Evolutionary conservation across 2,113 vertebrate genomes (phyloP).

Genomic region (Oryzias woworae): DNA sequence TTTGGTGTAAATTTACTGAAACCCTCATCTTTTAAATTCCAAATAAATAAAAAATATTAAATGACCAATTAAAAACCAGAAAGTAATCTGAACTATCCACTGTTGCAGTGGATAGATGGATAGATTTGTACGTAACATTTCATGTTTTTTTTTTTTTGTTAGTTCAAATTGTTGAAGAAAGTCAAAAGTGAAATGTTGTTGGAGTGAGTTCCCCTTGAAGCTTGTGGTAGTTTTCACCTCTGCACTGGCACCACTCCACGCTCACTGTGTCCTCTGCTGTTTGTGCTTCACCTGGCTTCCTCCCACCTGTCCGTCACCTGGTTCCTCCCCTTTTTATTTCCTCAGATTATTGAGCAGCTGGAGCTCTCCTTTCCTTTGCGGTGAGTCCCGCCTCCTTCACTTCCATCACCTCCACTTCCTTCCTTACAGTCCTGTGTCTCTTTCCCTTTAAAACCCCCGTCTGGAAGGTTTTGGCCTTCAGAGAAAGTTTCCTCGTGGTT

Average conservation of each 20-base stretch:
- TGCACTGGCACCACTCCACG: constrained; percentile 17
- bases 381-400: constrained; percentile 71
- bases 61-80: too few relatives aligned
- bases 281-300: constrained; percentile 44
- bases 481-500: constrained; percentile 8
- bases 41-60: too few relatives aligned
- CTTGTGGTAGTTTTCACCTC: constrained; percentile 5
- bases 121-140: too few relatives aligned
- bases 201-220: constrained; percentile 11
- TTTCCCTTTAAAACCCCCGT: not conserved
- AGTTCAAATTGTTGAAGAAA: too few relatives aligned
- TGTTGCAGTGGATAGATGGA: too few relatives aligned
- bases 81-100: too few relatives aligned
- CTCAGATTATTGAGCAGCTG: constrained; percentile 86
- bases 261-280: constrained; percentile 44
- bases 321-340: constrained; percentile 39
- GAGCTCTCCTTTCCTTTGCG: constrained; percentile 85
- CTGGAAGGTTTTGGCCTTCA: constrained; percentile 7
- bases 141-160: too few relatives aligned
- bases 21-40: too few relatives aligned
- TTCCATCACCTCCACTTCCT: constrained; percentile 30
- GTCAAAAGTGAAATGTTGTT: not conserved
- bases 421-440: constrained; percentile 14
- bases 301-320: constrained; percentile 45
- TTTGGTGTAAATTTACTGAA: too few relatives aligned